Evolutionary conservation across 2,113 vertebrate species (phyloP).

Genomic region (Tretioscincus oriximinensis): DNA sequence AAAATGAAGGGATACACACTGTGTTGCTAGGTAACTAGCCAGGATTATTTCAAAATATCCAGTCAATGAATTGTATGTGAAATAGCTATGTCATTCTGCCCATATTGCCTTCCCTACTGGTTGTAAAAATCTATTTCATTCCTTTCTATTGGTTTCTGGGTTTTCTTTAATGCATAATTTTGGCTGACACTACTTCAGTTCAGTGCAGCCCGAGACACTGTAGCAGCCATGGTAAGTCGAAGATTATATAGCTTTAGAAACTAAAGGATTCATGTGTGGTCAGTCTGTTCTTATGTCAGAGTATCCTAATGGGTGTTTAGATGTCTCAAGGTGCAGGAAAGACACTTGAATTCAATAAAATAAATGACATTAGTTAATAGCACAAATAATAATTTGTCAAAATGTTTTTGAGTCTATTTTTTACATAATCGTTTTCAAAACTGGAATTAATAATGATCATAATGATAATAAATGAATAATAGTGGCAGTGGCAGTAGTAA

Average conservation of each 20-base stretch:
- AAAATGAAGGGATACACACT: conserved; percentile 67
- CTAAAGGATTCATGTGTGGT: neutral
- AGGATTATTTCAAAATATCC: conserved; percentile 63
- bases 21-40: conserved; percentile 78
- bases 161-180: neutral
- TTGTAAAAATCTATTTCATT: conserved; percentile 49
- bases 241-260: conserved; percentile 4
- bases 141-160: neutral
- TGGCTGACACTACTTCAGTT: neutral
- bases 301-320: neutral
- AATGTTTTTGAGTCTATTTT: neutral
- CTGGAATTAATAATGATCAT: no score
- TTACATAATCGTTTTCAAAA: no score
- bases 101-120: conserved; percentile 41
- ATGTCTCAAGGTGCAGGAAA: neutral
- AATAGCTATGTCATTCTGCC: conserved; percentile 52
- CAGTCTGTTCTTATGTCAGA: neutral
- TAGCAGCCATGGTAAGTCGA: neutral
- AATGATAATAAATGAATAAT: no score
- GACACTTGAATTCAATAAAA: neutral
- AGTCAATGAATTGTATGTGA: conserved; percentile 42
- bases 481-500: no score
- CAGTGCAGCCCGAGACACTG: neutral
- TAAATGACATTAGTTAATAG: neutral
- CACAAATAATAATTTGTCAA: neutral